Percentiles rank a stretch among this genome's conserved stretches.
phyloP scores from a whole-genome alignment of 2,888 invertebrate species.

The Pandemis cinnamomeana region DNA sequence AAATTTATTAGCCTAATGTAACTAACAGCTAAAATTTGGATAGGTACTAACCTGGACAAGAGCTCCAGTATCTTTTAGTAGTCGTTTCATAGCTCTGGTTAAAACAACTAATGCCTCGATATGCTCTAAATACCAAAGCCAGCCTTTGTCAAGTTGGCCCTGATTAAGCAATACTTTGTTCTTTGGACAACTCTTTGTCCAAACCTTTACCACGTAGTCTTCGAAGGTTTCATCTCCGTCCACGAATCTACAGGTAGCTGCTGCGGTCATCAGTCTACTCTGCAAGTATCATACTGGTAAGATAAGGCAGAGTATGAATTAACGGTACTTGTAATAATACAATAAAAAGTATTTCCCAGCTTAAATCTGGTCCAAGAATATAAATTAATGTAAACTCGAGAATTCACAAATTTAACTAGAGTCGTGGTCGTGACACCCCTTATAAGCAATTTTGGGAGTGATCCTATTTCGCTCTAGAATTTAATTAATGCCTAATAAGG shows the following conservation, averaged over 20 bases:
- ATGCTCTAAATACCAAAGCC: slow-evolving; percentile 61
- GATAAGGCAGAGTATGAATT: neutral
- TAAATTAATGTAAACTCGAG: no score
- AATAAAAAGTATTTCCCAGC: no score
- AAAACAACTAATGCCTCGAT: slow-evolving; percentile 57
- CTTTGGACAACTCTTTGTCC: slow-evolving; percentile 63
- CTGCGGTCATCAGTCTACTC: slow-evolving; percentile 60
- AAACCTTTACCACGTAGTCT: slow-evolving; percentile 54
- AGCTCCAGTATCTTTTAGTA: slow-evolving; percentile 49
- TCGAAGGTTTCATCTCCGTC: slow-evolving; percentile 52
- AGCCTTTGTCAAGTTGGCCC: slow-evolving; percentile 47
- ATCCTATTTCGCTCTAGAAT: no score
- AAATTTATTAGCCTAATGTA: neutral
- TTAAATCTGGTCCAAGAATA: no score
- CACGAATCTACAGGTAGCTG: slow-evolving; percentile 59
- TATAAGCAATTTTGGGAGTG: no score
- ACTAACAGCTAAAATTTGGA: no score
- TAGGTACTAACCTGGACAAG: slow-evolving; percentile 55
- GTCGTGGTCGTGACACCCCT: no score
- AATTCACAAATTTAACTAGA: no score
- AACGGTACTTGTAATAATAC: no score
- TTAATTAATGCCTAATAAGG: no score
- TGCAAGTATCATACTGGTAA: slow-evolving; percentile 50
- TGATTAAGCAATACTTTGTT: slow-evolving; percentile 45
- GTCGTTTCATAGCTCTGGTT: slow-evolving; percentile 53